Base-by-base conservation (phyloP, 2,888 invertebrate genomes). In the Automeris io region DNA sequence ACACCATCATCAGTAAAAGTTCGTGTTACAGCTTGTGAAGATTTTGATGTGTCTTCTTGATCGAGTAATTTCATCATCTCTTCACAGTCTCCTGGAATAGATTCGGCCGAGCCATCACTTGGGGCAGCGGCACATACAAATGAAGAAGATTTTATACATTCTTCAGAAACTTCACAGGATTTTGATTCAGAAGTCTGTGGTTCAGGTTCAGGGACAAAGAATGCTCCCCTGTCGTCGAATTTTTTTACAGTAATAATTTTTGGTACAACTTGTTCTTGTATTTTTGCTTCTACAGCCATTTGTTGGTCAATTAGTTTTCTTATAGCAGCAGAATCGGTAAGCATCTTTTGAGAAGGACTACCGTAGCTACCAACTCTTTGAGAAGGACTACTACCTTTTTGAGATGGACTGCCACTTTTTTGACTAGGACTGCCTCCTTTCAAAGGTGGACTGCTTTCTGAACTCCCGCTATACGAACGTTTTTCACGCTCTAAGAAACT, bases 31-130 rank as follows among this genome's bases (percentile, higher is more conserved):
- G 61, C 37, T 37, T 67, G 55, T 11, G 55, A 51, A 45, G 66
- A 57, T 26, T 70, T 70, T 6, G 70, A 62, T 46, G 76, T 75
- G 43, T 83, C 80, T 87, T 77, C 91, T 86, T 66, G 88, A 57
- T 70, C 89, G 64, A 71, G 75, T 47, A 79, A 77, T 83, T 77
- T 89, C 90, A 74, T 90, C 90, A 63, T 88, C 79, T 71, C 88
- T 76, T 65, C 91, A 76, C 70, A 91, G 67, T 62, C 92, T 81
- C 82, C 91, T 77, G 86, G 83, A 41, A 86, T 83, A 0, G 87
- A 87, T 54, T 87, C 86, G 1, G 81, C 86, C 31, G 87, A 85
- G 6, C 85, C 87, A 35, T 83, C 85, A 45, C 82, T 85, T 2
- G 82, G 77, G 21, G 82, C 78, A n/a, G 81, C 74, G 31, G 82